Evolutionary conservation across 2,888 invertebrate species (phyloP).

Genomic region (Agonum fuliginosum): DNA sequence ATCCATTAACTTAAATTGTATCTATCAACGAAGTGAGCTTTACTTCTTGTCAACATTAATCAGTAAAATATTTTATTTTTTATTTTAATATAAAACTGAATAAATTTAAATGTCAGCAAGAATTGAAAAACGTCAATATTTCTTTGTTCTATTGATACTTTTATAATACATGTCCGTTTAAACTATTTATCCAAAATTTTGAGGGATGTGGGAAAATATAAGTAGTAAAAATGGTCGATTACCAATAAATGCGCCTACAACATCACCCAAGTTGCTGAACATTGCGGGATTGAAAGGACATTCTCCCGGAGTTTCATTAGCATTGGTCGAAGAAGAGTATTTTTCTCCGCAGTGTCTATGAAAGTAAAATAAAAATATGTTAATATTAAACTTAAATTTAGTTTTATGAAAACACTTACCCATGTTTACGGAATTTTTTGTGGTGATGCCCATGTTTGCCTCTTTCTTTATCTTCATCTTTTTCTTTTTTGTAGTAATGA

Average conservation of each 20-base stretch:
- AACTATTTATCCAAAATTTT: too few species aligned
- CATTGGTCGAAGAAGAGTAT: background rate
- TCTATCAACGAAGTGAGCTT: too few species aligned
- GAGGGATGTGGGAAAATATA: background rate
- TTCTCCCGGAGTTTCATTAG: slow-evolving; percentile 24
- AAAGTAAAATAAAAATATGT: background rate
- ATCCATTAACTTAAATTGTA: too few species aligned
- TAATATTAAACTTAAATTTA: background rate
- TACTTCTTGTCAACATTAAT: too few species aligned
- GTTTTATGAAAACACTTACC: slow-evolving; percentile 4
- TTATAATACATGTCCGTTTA: too few species aligned
- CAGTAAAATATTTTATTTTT: too few species aligned
- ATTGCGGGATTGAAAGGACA: slow-evolving; percentile 21
- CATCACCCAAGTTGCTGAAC: slow-evolving; percentile 16
- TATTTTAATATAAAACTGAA: too few species aligned
- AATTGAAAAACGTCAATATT: too few species aligned
- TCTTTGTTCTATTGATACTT: too few species aligned
- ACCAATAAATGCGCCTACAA: slow-evolving; percentile 51
- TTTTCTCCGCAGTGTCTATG: slow-evolving; percentile 13
- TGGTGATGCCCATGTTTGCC: slow-evolving; percentile 37
- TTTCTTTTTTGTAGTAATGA: slow-evolving; percentile 6
- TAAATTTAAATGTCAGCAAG: too few species aligned
- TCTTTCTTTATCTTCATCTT: slow-evolving; percentile 27
- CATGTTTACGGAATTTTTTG: slow-evolving; percentile 50
- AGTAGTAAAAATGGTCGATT: slow-evolving; percentile 30